phyloP scores from a whole-genome alignment of 2,888 invertebrate species.

The Pandemis corylana region DNA sequence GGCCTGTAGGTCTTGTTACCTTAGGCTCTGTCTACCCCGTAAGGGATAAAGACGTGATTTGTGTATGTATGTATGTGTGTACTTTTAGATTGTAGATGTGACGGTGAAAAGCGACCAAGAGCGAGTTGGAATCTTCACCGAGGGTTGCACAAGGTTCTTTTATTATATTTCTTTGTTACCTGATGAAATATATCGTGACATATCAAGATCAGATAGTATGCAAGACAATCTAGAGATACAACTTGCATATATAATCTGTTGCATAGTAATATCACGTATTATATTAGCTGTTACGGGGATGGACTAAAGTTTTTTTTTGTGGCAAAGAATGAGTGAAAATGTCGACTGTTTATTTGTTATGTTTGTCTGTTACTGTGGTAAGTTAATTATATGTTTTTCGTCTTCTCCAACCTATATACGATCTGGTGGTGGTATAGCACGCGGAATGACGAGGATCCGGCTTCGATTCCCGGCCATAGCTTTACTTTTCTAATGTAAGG shows the following conservation, averaged over 20 bases:
- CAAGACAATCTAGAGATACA: constrained; percentile 7
- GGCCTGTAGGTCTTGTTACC: too few relatives aligned
- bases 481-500: too few relatives aligned
- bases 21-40: too few relatives aligned
- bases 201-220: constrained; percentile 37
- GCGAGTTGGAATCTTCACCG: too few relatives aligned
- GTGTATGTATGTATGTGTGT: too few relatives aligned
- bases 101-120: too few relatives aligned
- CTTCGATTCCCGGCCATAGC: too few relatives aligned
- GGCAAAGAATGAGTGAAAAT: constrained; percentile 27
- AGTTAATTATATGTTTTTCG: constrained; percentile 2
- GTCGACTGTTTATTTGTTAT: constrained; percentile 18
- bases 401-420: neutral
- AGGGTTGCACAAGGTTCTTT: neutral
- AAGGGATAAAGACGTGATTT: too few relatives aligned
- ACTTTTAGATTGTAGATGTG: too few relatives aligned
- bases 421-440: too few relatives aligned
- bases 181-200: constrained; percentile 30
- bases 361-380: constrained; percentile 18
- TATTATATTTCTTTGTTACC: constrained; percentile 6
- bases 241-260: constrained; percentile 32
- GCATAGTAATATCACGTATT: constrained; percentile 33
- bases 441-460: too few relatives aligned
- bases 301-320: neutral
- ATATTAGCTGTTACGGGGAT: constrained; percentile 19